Percentiles rank a stretch among this genome's conserved stretches.
These are phyloP conservation scores for Eupsilia transversa DNA, from an alignment of 2,888 invertebrate genomes.

Conservation along the genomic window DNA sequence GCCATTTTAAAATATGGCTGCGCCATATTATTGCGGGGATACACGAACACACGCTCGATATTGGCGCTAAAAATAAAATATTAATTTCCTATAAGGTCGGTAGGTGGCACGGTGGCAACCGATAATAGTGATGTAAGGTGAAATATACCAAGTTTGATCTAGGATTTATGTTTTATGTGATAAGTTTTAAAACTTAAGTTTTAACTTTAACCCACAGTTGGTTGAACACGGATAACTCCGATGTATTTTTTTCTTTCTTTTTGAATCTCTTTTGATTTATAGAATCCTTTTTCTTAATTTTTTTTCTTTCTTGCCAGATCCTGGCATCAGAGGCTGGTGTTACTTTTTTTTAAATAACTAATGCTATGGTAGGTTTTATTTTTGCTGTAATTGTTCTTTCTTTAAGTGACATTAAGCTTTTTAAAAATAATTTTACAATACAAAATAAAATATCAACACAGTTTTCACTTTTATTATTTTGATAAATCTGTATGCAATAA, in stretches of 20 bases:
- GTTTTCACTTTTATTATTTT: background rate
- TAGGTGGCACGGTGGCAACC: slow-evolving; percentile 79
- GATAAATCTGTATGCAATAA: background rate
- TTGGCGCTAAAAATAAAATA: slow-evolving; percentile 86
- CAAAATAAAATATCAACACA: background rate
- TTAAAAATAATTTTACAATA: background rate
- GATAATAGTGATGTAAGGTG: slow-evolving; percentile 70
- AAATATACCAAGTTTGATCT: slow-evolving; percentile 66
- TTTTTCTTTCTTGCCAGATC: background rate
- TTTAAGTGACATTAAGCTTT: background rate
- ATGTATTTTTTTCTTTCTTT: background rate
- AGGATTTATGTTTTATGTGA: slow-evolving; percentile 59
- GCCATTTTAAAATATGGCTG: slow-evolving; percentile 84
- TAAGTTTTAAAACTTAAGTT: slow-evolving; percentile 46
- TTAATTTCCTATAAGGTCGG: slow-evolving; percentile 85
- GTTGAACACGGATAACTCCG: slow-evolving; percentile 22
- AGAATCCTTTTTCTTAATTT: background rate
- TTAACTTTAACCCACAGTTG: slow-evolving; percentile 18
- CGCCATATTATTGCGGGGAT: slow-evolving; percentile 79
- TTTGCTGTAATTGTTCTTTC: background rate
- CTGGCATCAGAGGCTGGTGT: background rate
- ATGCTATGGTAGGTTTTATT: background rate
- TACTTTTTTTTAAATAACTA: background rate
- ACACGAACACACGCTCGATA: slow-evolving; percentile 80
- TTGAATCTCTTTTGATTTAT: slow-evolving; percentile 19